These are phyloP conservation scores for Pseudorhombus dupliciocellatus DNA, from an alignment of 2,113 vertebrate species.

Conservation along the genomic window DNA sequence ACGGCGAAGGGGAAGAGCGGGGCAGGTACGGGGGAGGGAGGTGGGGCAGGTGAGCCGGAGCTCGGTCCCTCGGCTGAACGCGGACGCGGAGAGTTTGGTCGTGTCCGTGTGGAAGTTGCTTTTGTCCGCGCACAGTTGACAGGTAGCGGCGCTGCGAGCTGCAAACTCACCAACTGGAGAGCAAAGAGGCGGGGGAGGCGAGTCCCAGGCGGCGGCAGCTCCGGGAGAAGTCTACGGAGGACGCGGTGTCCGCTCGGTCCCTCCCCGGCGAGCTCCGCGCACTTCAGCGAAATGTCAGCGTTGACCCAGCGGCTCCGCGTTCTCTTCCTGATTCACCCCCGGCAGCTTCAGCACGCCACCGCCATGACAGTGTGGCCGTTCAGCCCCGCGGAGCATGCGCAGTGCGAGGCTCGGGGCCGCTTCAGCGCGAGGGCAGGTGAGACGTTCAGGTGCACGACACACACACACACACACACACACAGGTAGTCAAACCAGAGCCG, in stretches of 20 bases:
- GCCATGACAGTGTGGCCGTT: slow-evolving; percentile 90
- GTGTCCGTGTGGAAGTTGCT: slow-evolving; percentile 69
- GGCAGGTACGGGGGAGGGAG: slow-evolving; percentile 21
- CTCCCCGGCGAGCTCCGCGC: slow-evolving; percentile 47
- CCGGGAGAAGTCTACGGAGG: slow-evolving; percentile 28
- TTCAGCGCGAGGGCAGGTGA: slow-evolving; percentile 71
- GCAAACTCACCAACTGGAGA: slow-evolving; percentile 59
- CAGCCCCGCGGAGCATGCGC: slow-evolving; percentile 83
- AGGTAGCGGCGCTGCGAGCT: slow-evolving; percentile 60
- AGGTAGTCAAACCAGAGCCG: not conserved
- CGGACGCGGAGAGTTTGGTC: slow-evolving; percentile 57
- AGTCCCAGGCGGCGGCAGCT: slow-evolving; percentile 42
- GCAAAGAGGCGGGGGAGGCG: not conserved
- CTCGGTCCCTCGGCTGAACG: slow-evolving; percentile 34
- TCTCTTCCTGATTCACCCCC: slow-evolving; percentile 84
- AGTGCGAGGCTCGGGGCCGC: slow-evolving; percentile 10
- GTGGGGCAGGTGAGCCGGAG: slow-evolving; percentile 17
- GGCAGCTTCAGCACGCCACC: slow-evolving; percentile 80
- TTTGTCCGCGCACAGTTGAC: slow-evolving; percentile 70
- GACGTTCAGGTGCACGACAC: slow-evolving; percentile 55
- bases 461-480: not conserved
- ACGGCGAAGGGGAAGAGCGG: slow-evolving; percentile 5
- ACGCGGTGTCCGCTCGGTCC: slow-evolving; percentile 28
- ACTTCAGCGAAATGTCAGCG: slow-evolving; percentile 51
- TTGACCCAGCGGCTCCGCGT: slow-evolving; percentile 65